Percentiles rank a stretch among this genome's conserved stretches.
Evolutionary conservation across 2,797 vertebrate genomes (phyloP).

Genomic region (Liasis olivaceus): DNA sequence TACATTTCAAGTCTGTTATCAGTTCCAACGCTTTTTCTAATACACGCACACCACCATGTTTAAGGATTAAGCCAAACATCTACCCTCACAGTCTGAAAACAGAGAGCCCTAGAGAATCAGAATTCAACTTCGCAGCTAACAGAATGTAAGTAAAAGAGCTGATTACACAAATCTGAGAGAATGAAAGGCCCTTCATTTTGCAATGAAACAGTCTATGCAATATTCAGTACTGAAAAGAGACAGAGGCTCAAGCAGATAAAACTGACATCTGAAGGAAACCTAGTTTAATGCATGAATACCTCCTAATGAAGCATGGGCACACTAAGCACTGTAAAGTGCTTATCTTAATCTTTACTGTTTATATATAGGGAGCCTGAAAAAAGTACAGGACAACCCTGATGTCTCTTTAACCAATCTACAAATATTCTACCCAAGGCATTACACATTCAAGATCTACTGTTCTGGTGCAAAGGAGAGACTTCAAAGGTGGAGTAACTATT

Average conservation of each 20-base stretch:
- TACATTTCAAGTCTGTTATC: background rate
- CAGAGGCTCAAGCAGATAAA: background rate
- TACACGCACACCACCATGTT: background rate
- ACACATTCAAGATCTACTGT: background rate
- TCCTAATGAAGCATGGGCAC: constrained; percentile 7
- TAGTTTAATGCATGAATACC: background rate
- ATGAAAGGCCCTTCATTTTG: background rate
- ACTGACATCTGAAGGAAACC: constrained; percentile 10
- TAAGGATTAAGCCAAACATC: background rate
- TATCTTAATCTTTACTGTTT: background rate
- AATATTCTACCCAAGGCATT: constrained; percentile 1
- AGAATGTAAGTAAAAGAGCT: background rate
- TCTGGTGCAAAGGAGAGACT: background rate
- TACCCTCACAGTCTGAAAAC: background rate
- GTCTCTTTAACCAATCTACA: constrained; percentile 5
- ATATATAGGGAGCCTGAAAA: background rate
- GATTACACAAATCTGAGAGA: background rate
- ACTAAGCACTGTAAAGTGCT: background rate
- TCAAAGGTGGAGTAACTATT: background rate
- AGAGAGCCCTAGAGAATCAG: background rate
- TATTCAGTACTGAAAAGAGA: background rate
- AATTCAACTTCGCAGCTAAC: background rate
- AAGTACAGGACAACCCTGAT: background rate
- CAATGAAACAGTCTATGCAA: background rate
- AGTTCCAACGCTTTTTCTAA: background rate